These are phyloP conservation scores for Engystomops pustulosus DNA, from an alignment of 2,113 vertebrate genomes.

Conservation along the genomic window DNA sequence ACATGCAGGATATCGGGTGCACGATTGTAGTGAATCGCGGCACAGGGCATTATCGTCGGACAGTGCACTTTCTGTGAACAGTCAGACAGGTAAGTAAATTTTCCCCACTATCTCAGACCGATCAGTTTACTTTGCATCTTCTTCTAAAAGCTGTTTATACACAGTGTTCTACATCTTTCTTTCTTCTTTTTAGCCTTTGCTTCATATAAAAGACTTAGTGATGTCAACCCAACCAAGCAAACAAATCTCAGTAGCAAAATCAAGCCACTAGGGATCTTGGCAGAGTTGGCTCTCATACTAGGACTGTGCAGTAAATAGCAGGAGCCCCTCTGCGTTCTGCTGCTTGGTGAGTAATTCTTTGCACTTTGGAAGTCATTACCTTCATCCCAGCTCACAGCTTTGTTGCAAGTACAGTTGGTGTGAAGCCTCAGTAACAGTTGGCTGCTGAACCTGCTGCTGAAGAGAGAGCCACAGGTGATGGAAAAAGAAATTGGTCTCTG, in stretches of 20 bases:
- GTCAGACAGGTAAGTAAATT: too few species aligned
- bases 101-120: too few species aligned
- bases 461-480: slow-evolving; percentile 70
- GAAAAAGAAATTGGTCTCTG: slow-evolving; percentile 77
- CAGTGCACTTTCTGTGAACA: too few species aligned
- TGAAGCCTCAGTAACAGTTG: slow-evolving; percentile 23
- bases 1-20: too few species aligned
- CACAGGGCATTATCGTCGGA: too few species aligned
- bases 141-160: neutral
- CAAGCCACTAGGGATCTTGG: neutral
- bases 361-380: slow-evolving; percentile 23
- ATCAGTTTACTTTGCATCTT: neutral
- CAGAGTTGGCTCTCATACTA: neutral
- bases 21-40: too few species aligned
- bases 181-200: slow-evolving; percentile 10
- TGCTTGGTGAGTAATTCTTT: slow-evolving; percentile 14
- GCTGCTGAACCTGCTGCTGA: slow-evolving; percentile 42
- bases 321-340: neutral
- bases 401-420: slow-evolving; percentile 10
- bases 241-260: slow-evolving; percentile 2
- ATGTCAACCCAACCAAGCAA: slow-evolving; percentile 21
- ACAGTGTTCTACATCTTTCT: neutral
- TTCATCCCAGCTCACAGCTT: slow-evolving; percentile 13
- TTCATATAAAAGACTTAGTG: neutral
- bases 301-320: slow-evolving; percentile 24